These are phyloP conservation scores for Malurus elegans DNA, from an alignment of 2,113 vertebrate genomes.

Conservation along the genomic window DNA sequence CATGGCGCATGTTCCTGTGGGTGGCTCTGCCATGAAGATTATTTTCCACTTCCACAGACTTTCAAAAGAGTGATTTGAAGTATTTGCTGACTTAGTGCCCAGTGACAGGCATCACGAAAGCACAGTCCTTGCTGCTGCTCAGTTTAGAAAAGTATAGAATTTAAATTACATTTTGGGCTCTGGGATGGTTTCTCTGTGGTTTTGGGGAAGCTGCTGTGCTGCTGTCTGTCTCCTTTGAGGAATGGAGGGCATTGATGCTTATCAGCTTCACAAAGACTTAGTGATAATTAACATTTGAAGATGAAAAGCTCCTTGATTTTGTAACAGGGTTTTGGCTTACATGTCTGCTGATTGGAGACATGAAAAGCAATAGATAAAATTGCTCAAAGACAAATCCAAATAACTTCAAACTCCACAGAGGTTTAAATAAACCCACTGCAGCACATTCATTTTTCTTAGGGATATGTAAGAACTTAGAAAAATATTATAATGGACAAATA, in stretches of 20 bases:
- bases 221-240: neutral
- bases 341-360: neutral
- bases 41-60: neutral
- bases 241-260: neutral
- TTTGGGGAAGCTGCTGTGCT: slow-evolving; percentile 17
- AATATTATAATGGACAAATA: slow-evolving; percentile 30
- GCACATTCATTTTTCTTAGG: neutral
- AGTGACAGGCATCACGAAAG: neutral
- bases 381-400: neutral
- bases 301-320: slow-evolving; percentile 28
- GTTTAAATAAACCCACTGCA: neutral
- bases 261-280: neutral
- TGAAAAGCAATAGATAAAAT: neutral
- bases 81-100: neutral
- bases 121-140: neutral
- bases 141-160: neutral
- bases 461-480: neutral
- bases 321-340: neutral
- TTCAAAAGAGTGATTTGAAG: neutral
- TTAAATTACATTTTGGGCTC: neutral
- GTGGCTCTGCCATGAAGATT: neutral
- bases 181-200: neutral
- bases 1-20: accelerated
- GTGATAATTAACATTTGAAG: slow-evolving; percentile 11
- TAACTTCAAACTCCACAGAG: neutral